Evolutionary conservation across 2,888 invertebrate genomes (phyloP).

Genomic region (Meiosimyza decipiens): DNA sequence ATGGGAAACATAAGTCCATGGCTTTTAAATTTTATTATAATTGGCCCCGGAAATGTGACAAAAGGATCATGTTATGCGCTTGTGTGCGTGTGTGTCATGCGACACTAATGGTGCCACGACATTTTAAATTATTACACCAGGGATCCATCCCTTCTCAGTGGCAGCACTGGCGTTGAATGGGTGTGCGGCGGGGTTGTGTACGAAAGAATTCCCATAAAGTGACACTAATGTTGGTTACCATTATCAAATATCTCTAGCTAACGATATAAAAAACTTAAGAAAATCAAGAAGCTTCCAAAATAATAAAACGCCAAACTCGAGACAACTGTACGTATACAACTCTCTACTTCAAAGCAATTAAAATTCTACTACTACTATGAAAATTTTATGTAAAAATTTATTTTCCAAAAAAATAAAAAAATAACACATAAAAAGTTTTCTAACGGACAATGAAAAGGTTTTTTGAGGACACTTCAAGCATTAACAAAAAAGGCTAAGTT

Average conservation of each 20-base stretch:
- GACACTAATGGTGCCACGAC: constrained; percentile 23
- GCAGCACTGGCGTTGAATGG: too few relatives aligned
- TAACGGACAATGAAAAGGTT: constrained; percentile 1
- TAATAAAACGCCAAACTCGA: too few relatives aligned
- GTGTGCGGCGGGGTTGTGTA: too few relatives aligned
- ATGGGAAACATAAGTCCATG: constrained; percentile 19
- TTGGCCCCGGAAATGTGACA: constrained; percentile 29
- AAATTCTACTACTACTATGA: too few relatives aligned
- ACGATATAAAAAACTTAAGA: not conserved
- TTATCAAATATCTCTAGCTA: not conserved
- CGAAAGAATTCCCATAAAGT: too few relatives aligned
- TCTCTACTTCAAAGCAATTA: too few relatives aligned
- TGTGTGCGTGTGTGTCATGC: not conserved
- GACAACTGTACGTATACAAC: too few relatives aligned
- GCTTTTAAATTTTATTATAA: constrained; percentile 31
- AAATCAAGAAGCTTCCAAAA: too few relatives aligned
- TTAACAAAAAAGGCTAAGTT: not conserved
- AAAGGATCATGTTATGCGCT: constrained; percentile 22
- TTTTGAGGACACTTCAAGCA: not conserved
- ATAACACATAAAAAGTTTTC: not conserved
- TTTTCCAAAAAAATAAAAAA: too few relatives aligned
- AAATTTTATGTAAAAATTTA: too few relatives aligned
- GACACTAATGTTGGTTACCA: too few relatives aligned
- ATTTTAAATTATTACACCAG: constrained; percentile 24
- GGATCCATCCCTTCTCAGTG: not conserved